A percentile compares a stretch with the other conserved stretches of the same genome.
These are phyloP conservation scores for Heliconius ismenius DNA, from an alignment of 2,888 invertebrate genomes.

Conservation along the genomic window DNA sequence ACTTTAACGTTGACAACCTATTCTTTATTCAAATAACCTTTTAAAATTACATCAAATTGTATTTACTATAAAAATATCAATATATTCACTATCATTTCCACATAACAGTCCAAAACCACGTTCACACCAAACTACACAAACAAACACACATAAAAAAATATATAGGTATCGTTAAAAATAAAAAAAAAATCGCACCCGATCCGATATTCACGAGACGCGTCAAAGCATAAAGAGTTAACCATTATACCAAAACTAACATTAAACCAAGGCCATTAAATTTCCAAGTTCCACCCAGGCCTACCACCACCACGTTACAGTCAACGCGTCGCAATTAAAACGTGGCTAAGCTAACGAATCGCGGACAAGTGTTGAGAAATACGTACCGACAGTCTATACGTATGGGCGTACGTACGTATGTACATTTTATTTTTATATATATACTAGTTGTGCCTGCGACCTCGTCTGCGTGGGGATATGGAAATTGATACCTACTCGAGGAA, in stretches of 20 bases:
- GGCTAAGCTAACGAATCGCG: conserved; percentile 34
- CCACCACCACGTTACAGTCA: conserved; percentile 9
- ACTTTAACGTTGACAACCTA: too few relatives aligned
- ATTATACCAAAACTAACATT: conserved; percentile 33
- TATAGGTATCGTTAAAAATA: background rate
- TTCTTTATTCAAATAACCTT: too few relatives aligned
- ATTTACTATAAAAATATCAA: too few relatives aligned
- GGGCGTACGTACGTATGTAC: background rate
- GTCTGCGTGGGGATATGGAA: background rate
- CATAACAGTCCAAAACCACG: background rate
- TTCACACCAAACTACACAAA: background rate
- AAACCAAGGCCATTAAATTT: conserved; percentile 32
- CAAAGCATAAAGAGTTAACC: conserved; percentile 22
- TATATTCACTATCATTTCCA: background rate
- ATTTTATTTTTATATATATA: background rate
- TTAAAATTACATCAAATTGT: too few relatives aligned
- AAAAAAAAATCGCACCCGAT: conserved; percentile 1
- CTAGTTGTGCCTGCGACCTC: background rate
- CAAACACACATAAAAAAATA: background rate
- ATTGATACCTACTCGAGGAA: background rate
- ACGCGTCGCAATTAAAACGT: conserved; percentile 36
- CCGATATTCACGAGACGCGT: conserved; percentile 24
- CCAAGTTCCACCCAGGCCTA: conserved; percentile 11
- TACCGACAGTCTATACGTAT: background rate
- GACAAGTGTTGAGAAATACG: conserved; percentile 25